Evolutionary conservation across 2,113 vertebrate species (phyloP).

Genomic region (Peucedramus taeniatus): DNA sequence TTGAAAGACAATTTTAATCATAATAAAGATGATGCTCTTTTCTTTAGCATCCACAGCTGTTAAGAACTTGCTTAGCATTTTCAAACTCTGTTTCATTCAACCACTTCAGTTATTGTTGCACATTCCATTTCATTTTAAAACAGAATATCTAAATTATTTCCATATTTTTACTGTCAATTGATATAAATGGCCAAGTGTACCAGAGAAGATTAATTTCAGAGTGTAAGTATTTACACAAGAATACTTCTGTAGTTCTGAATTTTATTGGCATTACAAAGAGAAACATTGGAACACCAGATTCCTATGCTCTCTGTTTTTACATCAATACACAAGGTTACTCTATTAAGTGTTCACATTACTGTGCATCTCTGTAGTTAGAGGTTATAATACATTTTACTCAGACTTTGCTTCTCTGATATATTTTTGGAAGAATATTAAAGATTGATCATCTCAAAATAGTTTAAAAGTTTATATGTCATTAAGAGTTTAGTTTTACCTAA

Average conservation of each 20-base stretch:
- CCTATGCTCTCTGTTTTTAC: not conserved
- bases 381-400: not conserved
- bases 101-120: not conserved
- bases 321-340: not conserved
- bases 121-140: not conserved
- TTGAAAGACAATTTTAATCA: too few species aligned
- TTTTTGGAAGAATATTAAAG: slow-evolving; percentile 6
- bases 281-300: not conserved
- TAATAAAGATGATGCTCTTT: not conserved
- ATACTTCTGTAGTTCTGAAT: not conserved
- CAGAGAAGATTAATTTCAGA: not conserved
- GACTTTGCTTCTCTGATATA: not conserved
- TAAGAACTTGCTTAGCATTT: not conserved
- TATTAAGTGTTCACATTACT: not conserved
- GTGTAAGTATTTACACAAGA: not conserved
- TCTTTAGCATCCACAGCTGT: not conserved
- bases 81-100: not conserved
- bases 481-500: not conserved
- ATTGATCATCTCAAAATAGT: not conserved
- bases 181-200: not conserved
- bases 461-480: not conserved
- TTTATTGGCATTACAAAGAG: not conserved
- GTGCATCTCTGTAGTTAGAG: not conserved
- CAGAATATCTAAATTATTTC: not conserved
- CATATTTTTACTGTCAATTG: not conserved